These are phyloP conservation scores for Pollenia amentaria DNA, from an alignment of 2,888 invertebrate genomes.

Conservation along the genomic window DNA sequence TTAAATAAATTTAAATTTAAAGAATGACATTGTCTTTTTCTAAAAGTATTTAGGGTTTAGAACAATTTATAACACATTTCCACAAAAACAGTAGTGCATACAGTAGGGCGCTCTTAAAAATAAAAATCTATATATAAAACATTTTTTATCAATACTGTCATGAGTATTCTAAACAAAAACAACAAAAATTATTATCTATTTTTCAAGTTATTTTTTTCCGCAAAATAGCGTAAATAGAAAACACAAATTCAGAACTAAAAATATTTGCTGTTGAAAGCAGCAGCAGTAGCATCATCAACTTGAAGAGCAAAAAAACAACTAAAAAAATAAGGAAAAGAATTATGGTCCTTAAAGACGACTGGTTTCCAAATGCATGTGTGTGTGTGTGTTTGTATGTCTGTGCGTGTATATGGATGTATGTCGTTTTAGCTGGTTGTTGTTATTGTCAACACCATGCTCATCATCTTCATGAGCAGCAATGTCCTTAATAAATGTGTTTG, in stretches of 20 bases:
- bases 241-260: slow-evolving; percentile 54
- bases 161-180: slow-evolving; percentile 19
- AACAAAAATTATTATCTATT: slow-evolving; percentile 28
- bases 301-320: neutral
- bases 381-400: neutral
- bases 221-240: slow-evolving; percentile 6
- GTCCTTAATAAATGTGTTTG: slow-evolving; percentile 55
- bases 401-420: neutral
- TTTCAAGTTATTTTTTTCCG: slow-evolving; percentile 22
- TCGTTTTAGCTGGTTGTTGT: slow-evolving; percentile 24
- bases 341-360: slow-evolving; percentile 22
- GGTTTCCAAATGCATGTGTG: slow-evolving; percentile 3
- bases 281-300: slow-evolving; percentile 27
- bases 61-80: too few relatives aligned
- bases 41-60: too few relatives aligned
- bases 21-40: too few relatives aligned
- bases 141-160: neutral
- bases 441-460: slow-evolving; percentile 41
- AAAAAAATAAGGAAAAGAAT: slow-evolving; percentile 3
- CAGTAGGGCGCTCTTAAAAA: neutral
- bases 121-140: neutral
- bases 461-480: slow-evolving; percentile 27
- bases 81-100: too few relatives aligned
- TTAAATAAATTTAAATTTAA: too few relatives aligned
- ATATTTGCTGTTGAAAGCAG: slow-evolving; percentile 60